These are phyloP conservation scores for Actinernus sp. DNA, from an alignment of 92 coral and sea anemone species.

Conservation along the genomic window DNA sequence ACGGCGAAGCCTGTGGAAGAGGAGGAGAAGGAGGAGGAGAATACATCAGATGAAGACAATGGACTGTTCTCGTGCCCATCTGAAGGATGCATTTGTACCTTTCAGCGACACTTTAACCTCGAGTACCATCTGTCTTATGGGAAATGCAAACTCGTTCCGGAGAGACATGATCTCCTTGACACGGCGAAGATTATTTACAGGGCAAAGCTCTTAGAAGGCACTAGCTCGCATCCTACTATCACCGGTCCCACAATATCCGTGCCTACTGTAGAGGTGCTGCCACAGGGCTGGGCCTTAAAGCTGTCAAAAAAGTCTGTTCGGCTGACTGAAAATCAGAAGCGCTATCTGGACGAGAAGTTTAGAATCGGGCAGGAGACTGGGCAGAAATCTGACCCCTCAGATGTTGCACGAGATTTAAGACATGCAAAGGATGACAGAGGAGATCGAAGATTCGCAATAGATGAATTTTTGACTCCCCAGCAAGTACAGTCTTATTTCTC, in stretches of 20 bases:
- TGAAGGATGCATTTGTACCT: constrained; percentile 14
- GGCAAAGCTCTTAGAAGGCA: constrained; percentile 35
- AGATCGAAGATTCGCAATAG: constrained; percentile 37
- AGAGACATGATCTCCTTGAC: constrained; percentile 41
- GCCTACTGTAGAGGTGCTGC: not conserved
- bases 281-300: constrained; percentile 67
- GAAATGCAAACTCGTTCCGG: constrained; percentile 29
- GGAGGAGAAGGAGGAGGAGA: not conserved
- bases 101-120: constrained; percentile 13
- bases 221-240: constrained; percentile 1
- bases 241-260: not conserved
- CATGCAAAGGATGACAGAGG: constrained; percentile 43
- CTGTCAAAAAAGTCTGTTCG: constrained; percentile 17
- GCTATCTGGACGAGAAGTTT: constrained; percentile 54
- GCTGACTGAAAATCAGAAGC: constrained; percentile 35
- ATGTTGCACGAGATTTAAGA: constrained; percentile 64
- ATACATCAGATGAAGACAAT: constrained; percentile 13
- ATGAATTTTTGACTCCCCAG: constrained; percentile 46
- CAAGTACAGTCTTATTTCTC: constrained; percentile 72
- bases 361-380: constrained; percentile 56
- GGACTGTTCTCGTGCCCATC: constrained; percentile 23
- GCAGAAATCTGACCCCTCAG: constrained; percentile 57
- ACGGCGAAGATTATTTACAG: constrained; percentile 34
- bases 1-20: not conserved
- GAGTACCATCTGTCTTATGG: constrained; percentile 40